Conservation (phyloP, 2,888 invertebrate genomes). For the Drosophila peninsularis region DNA sequence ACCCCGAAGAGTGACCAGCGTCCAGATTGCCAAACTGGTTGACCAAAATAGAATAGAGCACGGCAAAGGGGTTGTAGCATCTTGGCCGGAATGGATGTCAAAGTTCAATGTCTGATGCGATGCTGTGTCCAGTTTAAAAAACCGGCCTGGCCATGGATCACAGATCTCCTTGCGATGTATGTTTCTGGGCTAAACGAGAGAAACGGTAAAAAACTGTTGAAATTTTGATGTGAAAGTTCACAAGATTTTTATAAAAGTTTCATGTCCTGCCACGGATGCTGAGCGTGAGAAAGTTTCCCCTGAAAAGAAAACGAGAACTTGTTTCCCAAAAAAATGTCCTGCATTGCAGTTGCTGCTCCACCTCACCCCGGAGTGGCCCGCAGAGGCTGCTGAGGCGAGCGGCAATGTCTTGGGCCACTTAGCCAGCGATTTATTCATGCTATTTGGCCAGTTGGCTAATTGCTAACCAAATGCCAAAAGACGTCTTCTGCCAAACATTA, state of each 20-base stretch:
- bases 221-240: slow-evolving; percentile 80
- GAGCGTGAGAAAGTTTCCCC: slow-evolving; percentile 72
- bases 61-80: slow-evolving; percentile 48
- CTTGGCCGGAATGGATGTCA: slow-evolving; percentile 75
- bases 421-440: slow-evolving; percentile 70
- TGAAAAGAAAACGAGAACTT: slow-evolving; percentile 45
- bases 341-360: slow-evolving; percentile 25
- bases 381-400: not conserved
- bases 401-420: slow-evolving; percentile 52
- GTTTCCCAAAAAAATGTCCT: slow-evolving; percentile 64
- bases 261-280: slow-evolving; percentile 70
- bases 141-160: slow-evolving; percentile 60
- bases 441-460: slow-evolving; percentile 71
- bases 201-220: slow-evolving; percentile 64
- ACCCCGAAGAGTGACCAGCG: slow-evolving; percentile 65
- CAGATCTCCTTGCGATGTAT: slow-evolving; percentile 3
- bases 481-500: slow-evolving; percentile 64
- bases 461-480: slow-evolving; percentile 65
- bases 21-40: slow-evolving; percentile 61
- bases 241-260: slow-evolving; percentile 72
- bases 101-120: slow-evolving; percentile 73
- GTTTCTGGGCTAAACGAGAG: slow-evolving; percentile 41
- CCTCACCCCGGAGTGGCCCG: not conserved
- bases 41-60: slow-evolving; percentile 17
- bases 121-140: slow-evolving; percentile 77